Conservation (phyloP, 2,113 vertebrate genomes). For the Bos taurus region DNA sequence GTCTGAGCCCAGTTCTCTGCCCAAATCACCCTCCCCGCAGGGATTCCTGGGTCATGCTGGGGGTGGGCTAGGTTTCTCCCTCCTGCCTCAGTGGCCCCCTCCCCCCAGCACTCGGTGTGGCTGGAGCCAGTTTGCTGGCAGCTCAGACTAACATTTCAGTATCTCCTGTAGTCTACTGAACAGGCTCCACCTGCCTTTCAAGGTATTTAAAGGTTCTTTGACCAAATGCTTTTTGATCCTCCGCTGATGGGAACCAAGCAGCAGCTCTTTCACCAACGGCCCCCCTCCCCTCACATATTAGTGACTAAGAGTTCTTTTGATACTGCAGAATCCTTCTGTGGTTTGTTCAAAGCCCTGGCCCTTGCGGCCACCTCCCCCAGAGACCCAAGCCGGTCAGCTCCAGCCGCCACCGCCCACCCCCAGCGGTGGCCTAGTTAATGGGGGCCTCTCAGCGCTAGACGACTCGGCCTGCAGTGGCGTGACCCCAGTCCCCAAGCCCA, state of each 20-base stretch:
- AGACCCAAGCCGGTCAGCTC: slow-evolving; percentile 19
- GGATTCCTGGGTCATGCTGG: background rate
- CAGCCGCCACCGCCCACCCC: background rate
- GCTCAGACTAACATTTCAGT: slow-evolving; percentile 18
- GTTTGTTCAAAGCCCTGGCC: slow-evolving; percentile 60
- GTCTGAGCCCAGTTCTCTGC: background rate
- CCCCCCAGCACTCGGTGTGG: background rate
- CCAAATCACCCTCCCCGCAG: background rate
- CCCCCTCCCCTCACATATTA: background rate
- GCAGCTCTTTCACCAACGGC: background rate
- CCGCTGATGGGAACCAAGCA: slow-evolving; percentile 35
- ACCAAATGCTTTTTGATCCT: slow-evolving; percentile 69
- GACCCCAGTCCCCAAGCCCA: background rate
- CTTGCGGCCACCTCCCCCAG: background rate
- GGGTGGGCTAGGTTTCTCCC: background rate
- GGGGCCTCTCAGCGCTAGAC: background rate
- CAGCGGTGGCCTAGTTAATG: slow-evolving; percentile 56
- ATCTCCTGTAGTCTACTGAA: slow-evolving; percentile 37
- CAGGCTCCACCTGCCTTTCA: slow-evolving; percentile 67
- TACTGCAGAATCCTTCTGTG: slow-evolving; percentile 47
- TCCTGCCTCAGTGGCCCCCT: background rate
- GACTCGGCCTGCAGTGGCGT: too few relatives aligned
- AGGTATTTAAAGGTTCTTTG: slow-evolving; percentile 77
- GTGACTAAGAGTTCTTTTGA: slow-evolving; percentile 62
- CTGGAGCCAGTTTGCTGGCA: background rate